Conservation (phyloP, 2,888 invertebrate genomes). For the Troglohyphantes excavatus region DNA sequence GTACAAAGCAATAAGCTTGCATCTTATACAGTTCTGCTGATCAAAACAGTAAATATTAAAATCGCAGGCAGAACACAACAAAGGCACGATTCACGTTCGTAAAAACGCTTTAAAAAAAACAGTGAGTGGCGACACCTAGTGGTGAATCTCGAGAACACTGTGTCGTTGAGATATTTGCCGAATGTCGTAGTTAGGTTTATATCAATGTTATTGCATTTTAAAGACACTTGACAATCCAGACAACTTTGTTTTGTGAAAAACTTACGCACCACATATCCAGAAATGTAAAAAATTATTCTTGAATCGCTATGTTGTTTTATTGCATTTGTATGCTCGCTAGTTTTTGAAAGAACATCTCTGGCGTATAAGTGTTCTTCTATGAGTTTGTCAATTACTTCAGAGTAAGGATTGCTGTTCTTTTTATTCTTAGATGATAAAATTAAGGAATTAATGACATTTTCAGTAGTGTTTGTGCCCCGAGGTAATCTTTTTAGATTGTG, state of each 20-base stretch:
- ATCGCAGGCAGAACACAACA: too few relatives aligned
- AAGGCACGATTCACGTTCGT: too few relatives aligned
- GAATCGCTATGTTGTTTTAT: conserved; percentile 18
- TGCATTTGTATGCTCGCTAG: neutral
- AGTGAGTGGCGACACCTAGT: too few relatives aligned
- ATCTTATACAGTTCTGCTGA: too few relatives aligned
- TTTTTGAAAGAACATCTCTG: neutral
- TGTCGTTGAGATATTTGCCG: too few relatives aligned
- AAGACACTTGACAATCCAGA: neutral
- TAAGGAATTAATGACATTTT: neutral
- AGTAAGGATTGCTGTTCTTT: neutral
- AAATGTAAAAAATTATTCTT: conserved; percentile 21
- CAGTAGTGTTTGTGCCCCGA: neutral
- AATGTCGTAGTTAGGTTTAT: too few relatives aligned
- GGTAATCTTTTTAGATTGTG: neutral
- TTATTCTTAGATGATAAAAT: neutral
- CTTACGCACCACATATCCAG: conserved; percentile 35
- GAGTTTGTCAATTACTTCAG: neutral
- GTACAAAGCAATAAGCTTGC: too few relatives aligned
- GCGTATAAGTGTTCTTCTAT: neutral
- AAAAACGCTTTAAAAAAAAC: too few relatives aligned
- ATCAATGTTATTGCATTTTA: neutral
- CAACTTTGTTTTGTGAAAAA: neutral
- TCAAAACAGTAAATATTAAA: too few relatives aligned
- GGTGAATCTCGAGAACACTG: too few relatives aligned